Evolutionary conservation across 2,888 invertebrate species (phyloP).

Genomic region (Sarcophaga rosellei): DNA sequence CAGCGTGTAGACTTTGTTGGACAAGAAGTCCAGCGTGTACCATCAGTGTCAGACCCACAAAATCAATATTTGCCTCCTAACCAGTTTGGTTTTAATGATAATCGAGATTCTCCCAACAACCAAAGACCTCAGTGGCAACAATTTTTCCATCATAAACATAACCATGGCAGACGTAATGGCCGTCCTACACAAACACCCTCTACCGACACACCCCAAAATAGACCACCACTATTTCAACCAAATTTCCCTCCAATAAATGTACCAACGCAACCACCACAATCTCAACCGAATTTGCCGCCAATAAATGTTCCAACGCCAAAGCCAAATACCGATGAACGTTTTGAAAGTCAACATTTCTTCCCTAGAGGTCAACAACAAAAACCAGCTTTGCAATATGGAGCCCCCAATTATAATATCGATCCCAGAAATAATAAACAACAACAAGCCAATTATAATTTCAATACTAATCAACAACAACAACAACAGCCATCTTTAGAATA

Average conservation of each 20-base stretch:
- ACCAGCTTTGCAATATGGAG: slow-evolving; percentile 39
- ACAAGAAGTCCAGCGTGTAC: slow-evolving; percentile 69
- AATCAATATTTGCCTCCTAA: slow-evolving; percentile 74
- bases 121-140: slow-evolving; percentile 51
- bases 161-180: slow-evolving; percentile 41
- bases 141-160: slow-evolving; percentile 40
- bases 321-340: slow-evolving; percentile 58
- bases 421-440: slow-evolving; percentile 29
- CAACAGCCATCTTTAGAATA: slow-evolving; percentile 71
- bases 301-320: slow-evolving; percentile 42
- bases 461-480: slow-evolving; percentile 21
- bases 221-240: slow-evolving; percentile 42
- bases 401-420: slow-evolving; percentile 39
- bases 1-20: slow-evolving; percentile 77
- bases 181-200: slow-evolving; percentile 9
- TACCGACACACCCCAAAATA: slow-evolving; percentile 27
- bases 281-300: slow-evolving; percentile 49
- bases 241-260: background rate
- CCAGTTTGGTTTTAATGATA: slow-evolving; percentile 66
- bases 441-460: slow-evolving; percentile 29
- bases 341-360: slow-evolving; percentile 56
- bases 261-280: slow-evolving; percentile 13
- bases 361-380: slow-evolving; percentile 1
- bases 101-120: slow-evolving; percentile 56
- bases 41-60: slow-evolving; percentile 68